phyloP scores from a whole-genome alignment of 2,888 invertebrate species.

The Antheraea yamamai region DNA sequence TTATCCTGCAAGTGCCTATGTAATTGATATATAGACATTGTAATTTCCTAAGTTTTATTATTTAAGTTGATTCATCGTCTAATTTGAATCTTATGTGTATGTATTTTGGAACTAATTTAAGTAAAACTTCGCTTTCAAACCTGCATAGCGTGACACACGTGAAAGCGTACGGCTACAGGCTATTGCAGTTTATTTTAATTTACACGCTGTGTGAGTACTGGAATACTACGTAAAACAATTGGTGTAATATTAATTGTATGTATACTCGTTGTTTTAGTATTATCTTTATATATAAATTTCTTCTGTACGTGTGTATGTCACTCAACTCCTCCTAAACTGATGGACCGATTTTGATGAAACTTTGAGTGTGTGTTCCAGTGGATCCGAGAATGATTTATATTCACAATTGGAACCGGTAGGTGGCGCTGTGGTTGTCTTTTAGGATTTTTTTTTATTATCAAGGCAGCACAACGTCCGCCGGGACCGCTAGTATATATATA shows the following conservation, averaged over 20 bases:
- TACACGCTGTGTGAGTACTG: slow-evolving; percentile 21
- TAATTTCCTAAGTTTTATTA: background rate
- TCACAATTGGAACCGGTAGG: too few species aligned
- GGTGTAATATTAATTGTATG: slow-evolving; percentile 9
- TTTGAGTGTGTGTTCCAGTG: too few species aligned
- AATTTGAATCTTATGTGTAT: background rate
- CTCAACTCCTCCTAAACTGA: too few species aligned
- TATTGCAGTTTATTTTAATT: slow-evolving; percentile 39
- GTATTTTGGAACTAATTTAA: background rate
- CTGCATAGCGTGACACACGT: slow-evolving; percentile 51
- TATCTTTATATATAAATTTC: too few species aligned
- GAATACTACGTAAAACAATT: slow-evolving; percentile 14
- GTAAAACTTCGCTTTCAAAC: background rate
- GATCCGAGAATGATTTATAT: too few species aligned
- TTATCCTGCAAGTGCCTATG: background rate
- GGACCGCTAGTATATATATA: background rate
- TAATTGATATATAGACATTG: background rate
- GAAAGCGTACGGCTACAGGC: slow-evolving; percentile 53
- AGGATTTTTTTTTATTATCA: too few species aligned
- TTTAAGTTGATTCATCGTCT: background rate
- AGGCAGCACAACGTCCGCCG: too few species aligned
- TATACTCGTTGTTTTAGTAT: background rate
- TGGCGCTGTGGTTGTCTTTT: too few species aligned
- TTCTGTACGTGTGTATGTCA: too few species aligned
- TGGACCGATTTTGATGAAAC: too few species aligned